Conservation (phyloP, 2,888 invertebrate genomes). For the Brenthis ino region DNA sequence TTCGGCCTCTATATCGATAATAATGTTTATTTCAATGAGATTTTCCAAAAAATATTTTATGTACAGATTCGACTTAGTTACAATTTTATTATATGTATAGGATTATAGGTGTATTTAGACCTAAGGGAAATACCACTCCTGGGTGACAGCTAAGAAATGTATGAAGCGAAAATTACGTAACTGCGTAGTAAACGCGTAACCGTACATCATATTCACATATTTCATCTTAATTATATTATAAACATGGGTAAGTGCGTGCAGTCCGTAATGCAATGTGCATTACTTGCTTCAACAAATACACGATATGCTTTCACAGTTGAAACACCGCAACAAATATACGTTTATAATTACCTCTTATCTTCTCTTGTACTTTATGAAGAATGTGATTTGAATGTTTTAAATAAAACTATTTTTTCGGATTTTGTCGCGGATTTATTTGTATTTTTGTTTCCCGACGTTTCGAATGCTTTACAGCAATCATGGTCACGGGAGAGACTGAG, state of each 20-base stretch:
- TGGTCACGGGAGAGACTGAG: too few species aligned
- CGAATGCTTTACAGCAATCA: too few species aligned
- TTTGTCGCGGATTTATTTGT: too few species aligned
- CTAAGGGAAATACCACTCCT: neutral
- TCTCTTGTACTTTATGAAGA: neutral
- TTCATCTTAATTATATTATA: constrained; percentile 26
- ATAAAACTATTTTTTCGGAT: too few species aligned
- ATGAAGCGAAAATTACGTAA: constrained; percentile 29
- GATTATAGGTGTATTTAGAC: constrained; percentile 12
- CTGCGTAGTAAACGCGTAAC: constrained; percentile 20
- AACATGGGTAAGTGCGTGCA: constrained; percentile 15
- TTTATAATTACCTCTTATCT: neutral
- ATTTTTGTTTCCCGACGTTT: too few species aligned
- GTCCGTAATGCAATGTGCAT: constrained; percentile 1
- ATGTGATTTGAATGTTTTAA: too few species aligned
- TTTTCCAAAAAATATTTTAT: too few species aligned
- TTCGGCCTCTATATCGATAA: too few species aligned
- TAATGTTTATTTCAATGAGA: too few species aligned
- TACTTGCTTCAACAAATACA: neutral
- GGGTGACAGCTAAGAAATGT: constrained; percentile 12
- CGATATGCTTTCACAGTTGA: constrained; percentile 8
- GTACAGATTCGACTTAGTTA: too few species aligned
- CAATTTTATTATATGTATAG: too few species aligned
- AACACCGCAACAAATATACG: neutral
- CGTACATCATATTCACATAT: constrained; percentile 27